Base-by-base conservation (phyloP, 2,113 vertebrate species). In the Actinemys pallida region DNA sequence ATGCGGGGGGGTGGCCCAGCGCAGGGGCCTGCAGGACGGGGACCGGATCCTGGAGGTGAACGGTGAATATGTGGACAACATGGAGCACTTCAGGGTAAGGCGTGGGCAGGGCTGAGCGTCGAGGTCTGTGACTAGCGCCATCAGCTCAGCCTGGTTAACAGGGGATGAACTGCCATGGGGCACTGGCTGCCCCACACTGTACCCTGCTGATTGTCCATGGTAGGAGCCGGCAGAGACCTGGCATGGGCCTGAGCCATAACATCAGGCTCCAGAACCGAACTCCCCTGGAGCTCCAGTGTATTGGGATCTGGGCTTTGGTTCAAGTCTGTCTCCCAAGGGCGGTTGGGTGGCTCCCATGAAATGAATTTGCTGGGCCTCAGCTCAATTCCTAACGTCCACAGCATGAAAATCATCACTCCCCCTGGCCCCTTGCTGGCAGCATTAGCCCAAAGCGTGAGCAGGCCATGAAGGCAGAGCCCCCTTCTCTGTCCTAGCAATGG, bases 31-130 rank as follows among this genome's bases (percentile, higher is more conserved):
- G 81, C 97, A 75, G 87, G 98, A 98, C 2, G 99, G 99, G 52
- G 99, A 99, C 96, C 96, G 98, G 27, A 98, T 99, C 49, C 98
- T 99, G 42, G 99, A 99, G 42, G 98, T 99, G 96, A 99, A 99
- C 53, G 98, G 96, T 75, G 93, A 92, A 10, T 98, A 97, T 0
- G 98, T 99, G 84, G 98, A 98, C 45, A 92, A 98, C 13, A 76
- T 98, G 81, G 96, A 98, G 76, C 98, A 99, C 62, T 6, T 7
- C 2, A 97, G 96, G 98, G 99, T 99, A 97, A 97, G 98, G 83
- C 35, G 69, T 45, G 69, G 29, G 20, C 29, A 29, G 11, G 31
- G 62, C 31, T n/a, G 62, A n/a, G 35, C 35, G 1, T 59, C 0
- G 0, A 35, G 27, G 53, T 6, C 5, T 57, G 25, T 6, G 53